Conservation (phyloP, 2,797 vertebrate species). For the Sebastes alutus region DNA sequence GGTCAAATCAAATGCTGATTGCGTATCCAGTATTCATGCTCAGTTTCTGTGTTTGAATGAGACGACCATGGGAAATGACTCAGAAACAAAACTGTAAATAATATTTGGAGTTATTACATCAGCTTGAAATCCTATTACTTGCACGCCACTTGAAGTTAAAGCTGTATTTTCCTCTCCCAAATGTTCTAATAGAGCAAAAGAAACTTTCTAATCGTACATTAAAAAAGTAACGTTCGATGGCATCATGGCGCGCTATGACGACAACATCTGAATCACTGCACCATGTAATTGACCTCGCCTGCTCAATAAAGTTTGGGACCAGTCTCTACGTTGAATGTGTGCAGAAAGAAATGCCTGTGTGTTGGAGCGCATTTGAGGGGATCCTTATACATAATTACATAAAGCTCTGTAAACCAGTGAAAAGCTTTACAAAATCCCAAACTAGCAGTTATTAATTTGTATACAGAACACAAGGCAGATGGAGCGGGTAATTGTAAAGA, state of each 20-base stretch:
- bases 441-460: constrained; percentile 67
- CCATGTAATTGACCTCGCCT: constrained; percentile 62
- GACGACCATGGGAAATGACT: not conserved
- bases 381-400: constrained; percentile 54
- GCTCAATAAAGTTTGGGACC: constrained; percentile 31
- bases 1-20: too few relatives aligned
- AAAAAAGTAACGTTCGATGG: constrained; percentile 14
- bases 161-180: not conserved
- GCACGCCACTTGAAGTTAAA: not conserved
- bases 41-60: not conserved
- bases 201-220: not conserved
- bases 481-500: constrained; percentile 67
- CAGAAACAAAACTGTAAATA: not conserved
- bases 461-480: constrained; percentile 63
- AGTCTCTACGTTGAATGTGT: constrained; percentile 21
- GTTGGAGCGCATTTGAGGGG: constrained; percentile 28
- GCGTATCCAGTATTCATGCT: too few relatives aligned
- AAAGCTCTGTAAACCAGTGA: constrained; percentile 29
- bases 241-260: not conserved
- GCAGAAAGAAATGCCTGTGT: constrained; percentile 28
- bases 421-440: constrained; percentile 41
- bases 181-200: not conserved
- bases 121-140: not conserved
- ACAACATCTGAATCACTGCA: constrained; percentile 44
- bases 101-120: not conserved